These are phyloP conservation scores for Phalangium opilio DNA, from an alignment of 2,888 invertebrate genomes.

Conservation along the genomic window DNA sequence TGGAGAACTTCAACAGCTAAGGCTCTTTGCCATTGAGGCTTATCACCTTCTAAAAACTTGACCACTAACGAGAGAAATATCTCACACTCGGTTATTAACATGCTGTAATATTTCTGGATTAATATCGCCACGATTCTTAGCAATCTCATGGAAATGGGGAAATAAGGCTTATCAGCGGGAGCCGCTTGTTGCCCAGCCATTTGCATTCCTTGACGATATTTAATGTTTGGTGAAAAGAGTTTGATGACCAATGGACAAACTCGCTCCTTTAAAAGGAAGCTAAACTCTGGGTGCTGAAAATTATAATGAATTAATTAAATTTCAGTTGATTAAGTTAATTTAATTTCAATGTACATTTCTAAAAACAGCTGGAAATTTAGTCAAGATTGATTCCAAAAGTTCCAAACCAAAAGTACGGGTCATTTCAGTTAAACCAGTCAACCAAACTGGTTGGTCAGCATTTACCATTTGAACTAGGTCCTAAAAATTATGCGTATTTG, in stretches of 20 bases:
- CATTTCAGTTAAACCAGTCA: conserved; percentile 91
- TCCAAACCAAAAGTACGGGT: conserved; percentile 93
- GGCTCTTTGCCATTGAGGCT: conserved; percentile 89
- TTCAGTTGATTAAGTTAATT: too few relatives aligned
- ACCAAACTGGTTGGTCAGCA: conserved; percentile 89
- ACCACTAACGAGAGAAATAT: conserved; percentile 92
- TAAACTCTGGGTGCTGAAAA: conserved; percentile 74
- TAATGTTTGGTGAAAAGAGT: conserved; percentile 95
- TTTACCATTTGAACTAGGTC: conserved; percentile 93
- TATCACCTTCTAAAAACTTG: conserved; percentile 92
- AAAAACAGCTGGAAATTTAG: conserved; percentile 36
- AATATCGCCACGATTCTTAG: conserved; percentile 81
- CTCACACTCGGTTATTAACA: conserved; percentile 94
- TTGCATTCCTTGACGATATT: conserved; percentile 48
- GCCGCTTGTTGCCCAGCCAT: conserved; percentile 32
- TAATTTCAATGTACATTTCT: conserved; percentile 31
- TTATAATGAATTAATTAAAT: conserved; percentile 59
- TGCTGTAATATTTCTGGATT: conserved; percentile 77
- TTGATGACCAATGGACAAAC: conserved; percentile 97
- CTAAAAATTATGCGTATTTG: conserved; percentile 34
- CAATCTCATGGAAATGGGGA: conserved; percentile 89
- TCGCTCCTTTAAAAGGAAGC: conserved; percentile 82
- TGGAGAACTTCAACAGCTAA: conserved; percentile 89
- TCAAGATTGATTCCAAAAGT: conserved; percentile 78
- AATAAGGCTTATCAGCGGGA: conserved; percentile 71